A percentile compares a stretch with the other conserved stretches of the same genome.
These are phyloP conservation scores for Takifugu rubripes DNA, from an alignment of 2,797 vertebrate genomes.

Conservation along the genomic window DNA sequence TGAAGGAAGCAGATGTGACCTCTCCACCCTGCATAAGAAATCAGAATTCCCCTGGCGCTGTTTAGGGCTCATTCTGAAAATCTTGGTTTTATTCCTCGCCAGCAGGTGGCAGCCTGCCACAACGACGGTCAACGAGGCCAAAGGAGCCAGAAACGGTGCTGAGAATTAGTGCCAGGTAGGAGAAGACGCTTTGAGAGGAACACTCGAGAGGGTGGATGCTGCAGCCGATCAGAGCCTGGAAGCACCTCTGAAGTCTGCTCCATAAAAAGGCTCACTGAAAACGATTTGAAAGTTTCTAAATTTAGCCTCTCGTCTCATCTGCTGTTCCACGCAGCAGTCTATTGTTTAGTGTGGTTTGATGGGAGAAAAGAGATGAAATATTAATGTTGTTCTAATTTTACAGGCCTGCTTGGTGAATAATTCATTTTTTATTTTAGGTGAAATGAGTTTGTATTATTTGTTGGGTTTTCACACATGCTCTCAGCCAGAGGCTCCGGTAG, in stretches of 20 bases:
- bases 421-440: constrained; percentile 35
- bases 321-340: constrained; percentile 8
- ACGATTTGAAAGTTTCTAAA: constrained; percentile 9
- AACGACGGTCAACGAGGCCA: constrained; percentile 12
- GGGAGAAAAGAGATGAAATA: constrained; percentile 38
- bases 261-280: constrained; percentile 23
- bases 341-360: constrained; percentile 15
- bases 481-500: not conserved
- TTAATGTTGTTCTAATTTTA: constrained; percentile 59
- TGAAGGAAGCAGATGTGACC: constrained; percentile 43
- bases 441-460: constrained; percentile 39
- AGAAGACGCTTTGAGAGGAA: constrained; percentile 24
- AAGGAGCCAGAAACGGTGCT: constrained; percentile 7
- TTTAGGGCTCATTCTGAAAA: constrained; percentile 3
- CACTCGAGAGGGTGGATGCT: not conserved
- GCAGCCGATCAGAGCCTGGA: constrained; percentile 9
- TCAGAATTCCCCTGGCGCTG: constrained; percentile 6
- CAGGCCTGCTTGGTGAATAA: constrained; percentile 52
- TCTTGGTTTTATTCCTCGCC: constrained; percentile 13
- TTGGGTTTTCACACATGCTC: constrained; percentile 15
- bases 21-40: constrained; percentile 3
- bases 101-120: constrained; percentile 60
- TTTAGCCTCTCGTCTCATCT: constrained; percentile 8
- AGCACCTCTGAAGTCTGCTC: constrained; percentile 13
- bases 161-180: constrained; percentile 38